phyloP scores from a whole-genome alignment of 2,888 invertebrate genomes.

The Yponomeuta malinellus region DNA sequence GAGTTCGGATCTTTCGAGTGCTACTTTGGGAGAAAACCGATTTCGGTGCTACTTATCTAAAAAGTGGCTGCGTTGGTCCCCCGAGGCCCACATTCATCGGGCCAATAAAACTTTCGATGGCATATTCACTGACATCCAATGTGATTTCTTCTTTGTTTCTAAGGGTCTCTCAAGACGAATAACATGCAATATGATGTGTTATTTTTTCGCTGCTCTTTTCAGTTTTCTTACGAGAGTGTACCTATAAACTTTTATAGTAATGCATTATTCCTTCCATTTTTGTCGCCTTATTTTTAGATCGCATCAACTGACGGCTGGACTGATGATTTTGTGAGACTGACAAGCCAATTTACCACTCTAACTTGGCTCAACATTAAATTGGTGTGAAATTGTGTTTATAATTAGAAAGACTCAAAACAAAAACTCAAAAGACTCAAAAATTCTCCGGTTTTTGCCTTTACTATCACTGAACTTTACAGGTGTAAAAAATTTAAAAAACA shows the following conservation, averaged over 20 bases:
- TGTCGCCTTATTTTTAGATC: not conserved
- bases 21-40: not conserved
- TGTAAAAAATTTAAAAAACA: no score
- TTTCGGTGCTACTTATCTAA: constrained; percentile 38
- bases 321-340: no score
- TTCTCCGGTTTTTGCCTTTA: no score
- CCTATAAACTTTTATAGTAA: constrained; percentile 39
- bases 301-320: no score
- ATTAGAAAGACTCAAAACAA: no score
- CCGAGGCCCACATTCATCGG: constrained; percentile 17
- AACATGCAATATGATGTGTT: constrained; percentile 49
- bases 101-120: constrained; percentile 17
- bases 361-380: no score
- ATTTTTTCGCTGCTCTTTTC: constrained; percentile 34
- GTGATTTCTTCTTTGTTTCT: constrained; percentile 42
- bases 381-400: no score
- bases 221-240: constrained; percentile 40
- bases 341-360: no score
- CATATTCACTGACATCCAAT: constrained; percentile 23
- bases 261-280: constrained; percentile 24
- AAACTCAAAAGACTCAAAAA: no score
- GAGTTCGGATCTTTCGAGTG: not conserved
- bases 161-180: constrained; percentile 42
- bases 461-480: no score
- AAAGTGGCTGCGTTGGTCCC: constrained; percentile 55